phyloP scores from a whole-genome alignment of 1,140 invertebrate genomes.

The Drosophila ogumai region DNA sequence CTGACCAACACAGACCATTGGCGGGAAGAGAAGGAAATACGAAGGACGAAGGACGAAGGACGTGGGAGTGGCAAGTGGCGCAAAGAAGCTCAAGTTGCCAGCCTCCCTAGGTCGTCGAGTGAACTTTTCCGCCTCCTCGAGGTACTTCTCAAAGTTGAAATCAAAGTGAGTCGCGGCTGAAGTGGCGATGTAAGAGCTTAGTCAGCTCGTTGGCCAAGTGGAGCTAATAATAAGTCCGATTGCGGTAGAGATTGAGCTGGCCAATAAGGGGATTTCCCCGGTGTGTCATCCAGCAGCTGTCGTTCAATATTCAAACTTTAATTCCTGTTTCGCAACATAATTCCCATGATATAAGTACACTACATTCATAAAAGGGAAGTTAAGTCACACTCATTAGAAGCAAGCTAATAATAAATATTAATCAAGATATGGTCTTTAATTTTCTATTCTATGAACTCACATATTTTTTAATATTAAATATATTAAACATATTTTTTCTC shows the following conservation, averaged over 20 bases:
- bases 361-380: neutral
- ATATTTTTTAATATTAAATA: neutral
- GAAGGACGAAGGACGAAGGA: slow-evolving; percentile 19
- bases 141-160: slow-evolving; percentile 50
- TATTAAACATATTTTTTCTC: neutral
- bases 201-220: slow-evolving; percentile 39
- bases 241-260: slow-evolving; percentile 6
- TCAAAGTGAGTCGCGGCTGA: slow-evolving; percentile 38
- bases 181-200: slow-evolving; percentile 35
- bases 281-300: neutral
- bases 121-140: slow-evolving; percentile 47
- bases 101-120: slow-evolving; percentile 46
- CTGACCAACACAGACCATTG: slow-evolving; percentile 46
- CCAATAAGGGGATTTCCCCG: slow-evolving; percentile 5
- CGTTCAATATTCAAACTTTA: neutral
- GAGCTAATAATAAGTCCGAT: slow-evolving; percentile 27
- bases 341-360: too few species aligned
- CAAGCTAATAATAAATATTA: too few species aligned
- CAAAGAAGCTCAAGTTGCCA: slow-evolving; percentile 33
- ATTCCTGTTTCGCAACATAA: neutral
- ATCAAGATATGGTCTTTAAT: too few species aligned
- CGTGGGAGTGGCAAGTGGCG: neutral
- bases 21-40: slow-evolving; percentile 4
- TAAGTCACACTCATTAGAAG: neutral
- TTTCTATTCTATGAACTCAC: too few species aligned